Evolutionary conservation across 2,888 invertebrate species (phyloP), one percentile per base, ranked within the genome.

Genomic region (Altica lythri): DNA sequence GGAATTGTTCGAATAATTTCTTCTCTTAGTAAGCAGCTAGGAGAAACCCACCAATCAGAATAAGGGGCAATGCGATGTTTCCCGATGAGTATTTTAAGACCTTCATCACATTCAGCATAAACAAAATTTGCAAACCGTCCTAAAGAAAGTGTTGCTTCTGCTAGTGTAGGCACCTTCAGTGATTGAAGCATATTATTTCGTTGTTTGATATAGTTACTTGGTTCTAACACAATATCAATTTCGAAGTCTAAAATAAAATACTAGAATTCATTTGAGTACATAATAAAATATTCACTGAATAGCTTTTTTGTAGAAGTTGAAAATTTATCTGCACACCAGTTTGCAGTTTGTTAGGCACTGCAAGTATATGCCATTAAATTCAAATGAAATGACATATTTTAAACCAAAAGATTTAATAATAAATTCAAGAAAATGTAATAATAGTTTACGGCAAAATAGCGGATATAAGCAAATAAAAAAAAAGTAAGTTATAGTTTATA

Each of bases 21-120:
- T 38, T 75, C 75, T 6, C 73, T 69, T 2, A 79, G 65, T 6
- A 75, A 54, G 63, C 78, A 76, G 59, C 77, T 78, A 2, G 79
- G 78, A 1, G 78, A 77, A 3, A 70, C 64, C 79, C 78, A 79
- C 16, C 78, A 53, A 13, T 73, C 71, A 2, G 68, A 64, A 16
- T 49, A 49, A 1, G 32, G 22, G 67, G 1, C 18, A 57, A 57
- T 6, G 74, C 52, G 1, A 77, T 75, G 30, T 3, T 40, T 5
- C 6, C 16, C 13, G 40, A 78, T 68, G 50, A 67, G 63, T 48
- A 65, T 61, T 47, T 64, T 59, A 9, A 76, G 55, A 4, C 71
- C 65, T 1, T 67, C 64, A 2, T 75, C 71, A 30, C 71, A 64
- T 45, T 68, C 48, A 6, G 64, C 57, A 50, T 77, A 73, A 8